Base-by-base conservation (phyloP, 2,797 vertebrate species). In the Sebastes goodei region DNA sequence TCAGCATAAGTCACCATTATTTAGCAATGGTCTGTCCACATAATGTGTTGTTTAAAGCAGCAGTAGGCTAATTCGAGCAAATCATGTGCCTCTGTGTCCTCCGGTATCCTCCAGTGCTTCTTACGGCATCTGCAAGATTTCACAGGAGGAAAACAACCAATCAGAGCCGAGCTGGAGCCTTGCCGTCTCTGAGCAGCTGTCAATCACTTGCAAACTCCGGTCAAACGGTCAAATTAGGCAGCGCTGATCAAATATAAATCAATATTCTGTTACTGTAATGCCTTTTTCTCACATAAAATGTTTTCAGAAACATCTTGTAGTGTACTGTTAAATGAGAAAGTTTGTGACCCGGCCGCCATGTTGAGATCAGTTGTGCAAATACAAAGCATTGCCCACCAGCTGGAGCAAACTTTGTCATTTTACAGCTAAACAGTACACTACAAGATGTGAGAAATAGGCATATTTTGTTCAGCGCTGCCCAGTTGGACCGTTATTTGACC, bases 141-240 rank as follows among this genome's bases (percentile, higher is more conserved):
- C 46, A 49, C 17, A 49, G 46, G 14, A 46, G 15, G 42, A 46
- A 46, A 49, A 49, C 42, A 49, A 49, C 17, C 15, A 49, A 49
- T 49, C 15, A 49, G 17, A 52, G 46, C 17, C 8, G 17, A 52
- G 46, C 46, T 52, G 46, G 46, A 52, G 46, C 8, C 46, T 46
- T 52, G 46, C 46, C 7, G 46, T 49, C 17, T 49, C 46, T n/a
- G 46, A 49, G 17, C 17, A 49, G 46, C 46, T n/a, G 46, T 49
- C 46, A 49, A n/a, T 49, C 46, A 49, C 46, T 49, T 0, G 0
- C 46, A 0, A 49, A 49, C 46, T 20, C 15, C 0, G 15, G 0
- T 46, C 17, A 49, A 49, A 49, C 0, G 7, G 46, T 20, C 17
- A 49, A 49, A 49, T 7, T n/a, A 49, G 46, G 0, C 46, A 49